Evolutionary conservation across 2,113 vertebrate species (phyloP).

Genomic region (Anguilla rostrata): DNA sequence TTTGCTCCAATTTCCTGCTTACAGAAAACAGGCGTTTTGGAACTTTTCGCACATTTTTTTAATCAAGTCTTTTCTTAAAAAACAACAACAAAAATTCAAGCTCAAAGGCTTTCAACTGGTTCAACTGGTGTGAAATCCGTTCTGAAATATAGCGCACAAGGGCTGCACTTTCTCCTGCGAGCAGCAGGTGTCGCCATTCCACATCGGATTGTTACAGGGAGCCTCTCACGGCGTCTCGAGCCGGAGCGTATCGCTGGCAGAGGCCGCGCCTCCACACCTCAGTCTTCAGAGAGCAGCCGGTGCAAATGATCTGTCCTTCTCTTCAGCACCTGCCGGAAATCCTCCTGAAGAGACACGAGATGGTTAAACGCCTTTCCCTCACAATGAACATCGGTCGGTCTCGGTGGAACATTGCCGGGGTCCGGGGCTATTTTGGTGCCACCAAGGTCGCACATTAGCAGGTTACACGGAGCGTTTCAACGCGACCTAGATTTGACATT

Average conservation of each 20-base stretch:
- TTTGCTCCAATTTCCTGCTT: too few relatives aligned
- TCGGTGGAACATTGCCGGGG: neutral
- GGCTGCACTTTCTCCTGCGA: neutral
- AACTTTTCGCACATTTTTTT: neutral
- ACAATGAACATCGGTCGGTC: neutral
- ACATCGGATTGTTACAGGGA: neutral
- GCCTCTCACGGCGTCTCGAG: neutral
- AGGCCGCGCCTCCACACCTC: neutral
- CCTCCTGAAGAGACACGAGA: constrained; percentile 12
- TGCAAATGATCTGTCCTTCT: accelerated
- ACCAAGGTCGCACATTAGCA: too few relatives aligned
- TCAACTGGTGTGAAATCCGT: neutral
- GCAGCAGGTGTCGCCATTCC: neutral
- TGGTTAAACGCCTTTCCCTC: neutral
- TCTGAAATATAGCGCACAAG: neutral
- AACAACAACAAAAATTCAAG: neutral
- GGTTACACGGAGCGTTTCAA: neutral
- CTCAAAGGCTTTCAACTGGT: neutral
- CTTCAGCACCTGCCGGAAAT: neutral
- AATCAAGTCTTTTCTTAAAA: too few relatives aligned
- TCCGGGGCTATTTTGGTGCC: neutral
- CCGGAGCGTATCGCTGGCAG: neutral
- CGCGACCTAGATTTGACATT: too few relatives aligned
- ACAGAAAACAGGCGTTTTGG: neutral
- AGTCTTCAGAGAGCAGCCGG: accelerated